Conservation (phyloP, 2,888 invertebrate species). For the Cataglyphis livida region DNA sequence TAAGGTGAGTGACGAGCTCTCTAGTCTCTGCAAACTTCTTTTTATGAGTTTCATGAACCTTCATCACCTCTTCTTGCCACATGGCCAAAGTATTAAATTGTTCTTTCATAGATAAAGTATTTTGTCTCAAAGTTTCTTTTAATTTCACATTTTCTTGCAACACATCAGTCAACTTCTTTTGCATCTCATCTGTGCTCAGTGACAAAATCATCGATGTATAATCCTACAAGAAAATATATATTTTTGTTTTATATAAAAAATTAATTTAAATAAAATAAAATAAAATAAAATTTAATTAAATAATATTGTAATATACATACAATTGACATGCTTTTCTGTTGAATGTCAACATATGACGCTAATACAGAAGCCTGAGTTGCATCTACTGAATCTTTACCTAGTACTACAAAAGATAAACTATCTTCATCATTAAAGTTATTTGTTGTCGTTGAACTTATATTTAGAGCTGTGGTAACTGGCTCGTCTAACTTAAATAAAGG, state of each 20-base stretch:
- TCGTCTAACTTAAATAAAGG: conserved; percentile 2
- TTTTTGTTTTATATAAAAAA: background rate
- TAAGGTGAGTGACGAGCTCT: conserved; percentile 86
- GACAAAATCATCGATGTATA: conserved; percentile 77
- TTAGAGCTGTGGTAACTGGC: conserved; percentile 6
- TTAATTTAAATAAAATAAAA: background rate
- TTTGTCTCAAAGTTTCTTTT: conserved; percentile 89
- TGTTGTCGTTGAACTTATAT: background rate
- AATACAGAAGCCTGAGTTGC: conserved; percentile 75
- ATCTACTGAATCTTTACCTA: conserved; percentile 78
- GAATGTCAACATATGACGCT: conserved; percentile 78
- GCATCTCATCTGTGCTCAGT: conserved; percentile 85
- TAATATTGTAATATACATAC: conserved; percentile 68
- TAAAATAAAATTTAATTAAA: background rate
- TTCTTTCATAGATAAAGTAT: conserved; percentile 89
- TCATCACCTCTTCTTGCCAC: conserved; percentile 89
- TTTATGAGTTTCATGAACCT: conserved; percentile 88
- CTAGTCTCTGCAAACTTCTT: conserved; percentile 90
- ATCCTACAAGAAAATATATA: conserved; percentile 74
- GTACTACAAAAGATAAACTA: conserved; percentile 81
- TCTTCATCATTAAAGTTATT: conserved; percentile 62
- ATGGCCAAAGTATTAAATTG: conserved; percentile 88
- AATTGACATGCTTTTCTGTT: conserved; percentile 74
- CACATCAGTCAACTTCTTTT: conserved; percentile 87
- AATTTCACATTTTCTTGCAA: conserved; percentile 88